Percentiles rank a stretch among this genome's conserved stretches.
phyloP scores from a whole-genome alignment of 2,797 vertebrate genomes.

The Gymnopithys bicolor region DNA sequence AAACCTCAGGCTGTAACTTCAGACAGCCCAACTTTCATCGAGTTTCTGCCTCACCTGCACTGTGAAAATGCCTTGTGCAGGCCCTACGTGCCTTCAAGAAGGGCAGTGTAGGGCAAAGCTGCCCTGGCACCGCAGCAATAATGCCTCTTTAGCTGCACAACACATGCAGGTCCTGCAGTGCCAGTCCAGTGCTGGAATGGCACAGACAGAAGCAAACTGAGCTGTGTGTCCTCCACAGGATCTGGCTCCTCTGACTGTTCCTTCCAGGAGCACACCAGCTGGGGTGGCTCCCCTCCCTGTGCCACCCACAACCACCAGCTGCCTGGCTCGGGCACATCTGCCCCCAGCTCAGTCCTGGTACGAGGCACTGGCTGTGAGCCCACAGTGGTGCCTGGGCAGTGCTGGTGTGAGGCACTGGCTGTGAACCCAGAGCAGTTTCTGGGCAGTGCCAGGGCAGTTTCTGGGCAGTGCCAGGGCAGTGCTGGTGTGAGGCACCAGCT shows the following conservation, averaged over 20 bases:
- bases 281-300: neutral
- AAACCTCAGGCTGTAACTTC: neutral
- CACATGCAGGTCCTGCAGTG: neutral
- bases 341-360: neutral
- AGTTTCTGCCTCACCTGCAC: neutral
- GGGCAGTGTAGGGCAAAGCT: neutral
- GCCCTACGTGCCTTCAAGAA: neutral
- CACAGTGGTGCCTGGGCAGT: no score
- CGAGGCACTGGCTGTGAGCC: neutral
- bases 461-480: no score
- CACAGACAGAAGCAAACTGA: neutral
- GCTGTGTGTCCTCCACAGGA: neutral
- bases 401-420: no score
- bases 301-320: fast-evolving
- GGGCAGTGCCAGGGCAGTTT: no score
- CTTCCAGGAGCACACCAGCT: neutral
- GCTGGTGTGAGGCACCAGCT: no score
- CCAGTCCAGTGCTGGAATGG: neutral
- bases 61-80: neutral
- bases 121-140: neutral
- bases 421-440: no score
- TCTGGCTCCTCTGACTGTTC: neutral
- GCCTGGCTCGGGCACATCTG: neutral
- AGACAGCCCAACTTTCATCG: neutral
- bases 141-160: neutral